These are phyloP conservation scores for Chrysopilus asiliformis DNA, from an alignment of 2,888 invertebrate genomes.

Conservation along the genomic window DNA sequence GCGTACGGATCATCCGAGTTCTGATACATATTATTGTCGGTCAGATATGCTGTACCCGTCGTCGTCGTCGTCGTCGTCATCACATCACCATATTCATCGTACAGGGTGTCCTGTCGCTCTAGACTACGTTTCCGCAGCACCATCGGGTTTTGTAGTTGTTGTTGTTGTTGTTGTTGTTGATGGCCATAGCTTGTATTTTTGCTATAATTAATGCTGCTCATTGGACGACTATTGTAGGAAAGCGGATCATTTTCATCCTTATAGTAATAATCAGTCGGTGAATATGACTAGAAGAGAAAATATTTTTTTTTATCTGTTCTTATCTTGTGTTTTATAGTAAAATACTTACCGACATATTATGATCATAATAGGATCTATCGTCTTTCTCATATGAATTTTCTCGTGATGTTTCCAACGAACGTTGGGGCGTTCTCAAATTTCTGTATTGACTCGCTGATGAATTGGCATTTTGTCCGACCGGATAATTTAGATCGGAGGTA, in stretches of 20 bases:
- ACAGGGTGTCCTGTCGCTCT: constrained; percentile 66
- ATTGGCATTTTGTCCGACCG: constrained; percentile 73
- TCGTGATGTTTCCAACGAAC: constrained; percentile 63
- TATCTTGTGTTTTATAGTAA: not conserved
- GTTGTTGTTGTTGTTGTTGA: constrained; percentile 1
- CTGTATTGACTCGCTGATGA: constrained; percentile 74
- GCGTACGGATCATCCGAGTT: constrained; percentile 10
- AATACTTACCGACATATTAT: constrained; percentile 8
- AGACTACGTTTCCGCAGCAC: constrained; percentile 52
- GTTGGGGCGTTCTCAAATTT: constrained; percentile 23
- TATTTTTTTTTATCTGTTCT: not conserved
- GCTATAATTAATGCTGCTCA: constrained; percentile 29
- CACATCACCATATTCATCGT: constrained; percentile 43
- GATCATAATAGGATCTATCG: constrained; percentile 33
- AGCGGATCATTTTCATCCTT: constrained; percentile 49
- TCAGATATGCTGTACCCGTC: constrained; percentile 36
- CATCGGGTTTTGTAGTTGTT: constrained; percentile 3
- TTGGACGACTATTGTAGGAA: constrained; percentile 68
- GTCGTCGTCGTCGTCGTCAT: too few species aligned
- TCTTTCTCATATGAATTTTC: constrained; percentile 76
- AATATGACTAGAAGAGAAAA: constrained; percentile 24
- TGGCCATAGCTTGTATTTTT: constrained; percentile 17
- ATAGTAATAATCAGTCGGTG: constrained; percentile 25
- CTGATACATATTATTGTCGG: constrained; percentile 20
- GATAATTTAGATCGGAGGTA: constrained; percentile 91